phyloP scores from a whole-genome alignment of 2,888 invertebrate species.

The Ptilodon capucinus region DNA sequence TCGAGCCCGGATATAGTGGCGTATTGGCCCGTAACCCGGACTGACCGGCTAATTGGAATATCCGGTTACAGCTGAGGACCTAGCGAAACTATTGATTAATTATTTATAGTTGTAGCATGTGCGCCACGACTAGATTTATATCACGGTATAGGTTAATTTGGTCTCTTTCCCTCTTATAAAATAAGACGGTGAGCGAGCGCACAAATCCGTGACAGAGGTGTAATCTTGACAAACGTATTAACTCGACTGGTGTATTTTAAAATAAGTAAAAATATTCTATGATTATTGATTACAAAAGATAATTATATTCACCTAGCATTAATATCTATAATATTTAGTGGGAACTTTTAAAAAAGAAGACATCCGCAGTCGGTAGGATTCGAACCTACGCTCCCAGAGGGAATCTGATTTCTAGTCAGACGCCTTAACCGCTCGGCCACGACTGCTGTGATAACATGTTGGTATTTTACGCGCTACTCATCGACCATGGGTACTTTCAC shows the following conservation, averaged over 20 bases:
- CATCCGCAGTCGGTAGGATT: slow-evolving; percentile 91
- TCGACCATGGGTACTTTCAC: neutral
- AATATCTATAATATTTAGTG: no score
- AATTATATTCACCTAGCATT: neutral
- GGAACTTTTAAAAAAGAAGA: neutral
- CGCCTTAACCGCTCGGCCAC: slow-evolving; percentile 95
- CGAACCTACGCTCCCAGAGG: slow-evolving; percentile 95
- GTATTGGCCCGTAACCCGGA: slow-evolving; percentile 25
- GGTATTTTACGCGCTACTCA: neutral
- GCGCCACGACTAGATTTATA: no score
- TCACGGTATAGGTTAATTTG: no score
- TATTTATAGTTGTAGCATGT: no score
- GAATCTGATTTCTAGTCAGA: slow-evolving; percentile 95
- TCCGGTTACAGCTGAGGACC: slow-evolving; percentile 21
- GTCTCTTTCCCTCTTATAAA: no score
- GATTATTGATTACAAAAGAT: no score
- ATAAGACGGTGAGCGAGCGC: no score
- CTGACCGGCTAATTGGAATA: slow-evolving; percentile 39
- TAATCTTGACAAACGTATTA: no score
- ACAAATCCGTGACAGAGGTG: no score
- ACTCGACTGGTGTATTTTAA: no score
- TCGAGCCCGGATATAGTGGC: slow-evolving; percentile 27
- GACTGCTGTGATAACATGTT: slow-evolving; percentile 76
- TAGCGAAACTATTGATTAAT: no score
- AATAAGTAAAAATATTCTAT: no score